phyloP scores from a whole-genome alignment of 2,113 vertebrate species.

The Equus quagga region DNA sequence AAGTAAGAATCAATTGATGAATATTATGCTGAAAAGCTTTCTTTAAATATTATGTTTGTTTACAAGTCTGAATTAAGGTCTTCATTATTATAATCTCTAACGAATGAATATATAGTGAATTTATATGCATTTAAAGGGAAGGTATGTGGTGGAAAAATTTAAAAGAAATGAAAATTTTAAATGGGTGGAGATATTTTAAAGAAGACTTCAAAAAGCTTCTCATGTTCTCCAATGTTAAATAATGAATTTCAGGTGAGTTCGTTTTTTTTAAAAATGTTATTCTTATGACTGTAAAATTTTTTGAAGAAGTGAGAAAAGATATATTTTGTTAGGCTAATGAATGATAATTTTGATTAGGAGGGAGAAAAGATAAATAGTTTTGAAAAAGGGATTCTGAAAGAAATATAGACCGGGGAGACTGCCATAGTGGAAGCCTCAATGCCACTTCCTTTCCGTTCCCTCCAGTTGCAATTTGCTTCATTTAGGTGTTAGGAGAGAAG shows the following conservation, averaged over 20 bases:
- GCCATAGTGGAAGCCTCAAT: neutral
- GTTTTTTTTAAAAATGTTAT: neutral
- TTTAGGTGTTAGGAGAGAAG: neutral
- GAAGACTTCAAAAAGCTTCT: neutral
- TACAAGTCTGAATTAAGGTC: neutral
- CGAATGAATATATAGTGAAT: neutral
- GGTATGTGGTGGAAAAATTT: constrained; percentile 23
- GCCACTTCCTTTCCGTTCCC: neutral
- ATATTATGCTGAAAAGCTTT: neutral
- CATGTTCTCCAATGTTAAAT: constrained; percentile 33
- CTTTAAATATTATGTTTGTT: constrained; percentile 53
- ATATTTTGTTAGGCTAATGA: constrained; percentile 14
- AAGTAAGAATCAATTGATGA: constrained; percentile 86
- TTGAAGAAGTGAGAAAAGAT: constrained; percentile 28
- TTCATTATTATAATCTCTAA: constrained; percentile 44
- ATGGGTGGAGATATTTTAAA: constrained; percentile 31
- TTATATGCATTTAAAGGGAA: constrained; percentile 13
- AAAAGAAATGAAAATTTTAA: constrained; percentile 37
- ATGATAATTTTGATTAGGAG: constrained; percentile 22
- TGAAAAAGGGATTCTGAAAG: constrained; percentile 17
- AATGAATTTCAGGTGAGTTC: constrained; percentile 68
- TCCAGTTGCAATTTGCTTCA: neutral
- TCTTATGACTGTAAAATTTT: constrained; percentile 38
- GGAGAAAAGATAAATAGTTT: neutral
- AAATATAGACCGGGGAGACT: neutral